Evolutionary conservation across 1,140 invertebrate species (phyloP).

Genomic region (Bombus difficillimus): DNA sequence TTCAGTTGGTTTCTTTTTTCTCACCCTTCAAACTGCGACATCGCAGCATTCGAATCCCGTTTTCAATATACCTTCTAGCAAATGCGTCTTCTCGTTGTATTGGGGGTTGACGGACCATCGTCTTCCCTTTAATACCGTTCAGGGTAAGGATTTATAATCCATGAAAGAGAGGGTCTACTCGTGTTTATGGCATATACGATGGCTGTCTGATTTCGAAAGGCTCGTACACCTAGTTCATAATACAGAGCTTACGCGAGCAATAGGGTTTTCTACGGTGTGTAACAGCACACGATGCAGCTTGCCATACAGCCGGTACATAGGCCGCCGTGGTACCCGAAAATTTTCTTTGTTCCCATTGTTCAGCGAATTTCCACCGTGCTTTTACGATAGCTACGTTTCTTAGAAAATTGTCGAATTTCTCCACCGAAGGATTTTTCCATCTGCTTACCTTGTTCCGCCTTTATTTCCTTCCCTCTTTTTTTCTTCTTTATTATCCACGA

Average conservation of each 20-base stretch:
- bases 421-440: constrained; percentile 16
- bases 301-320: constrained; percentile 53
- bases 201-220: constrained; percentile 37
- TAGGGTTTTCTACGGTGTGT: constrained; percentile 56
- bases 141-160: constrained; percentile 37
- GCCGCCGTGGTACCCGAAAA: constrained; percentile 65
- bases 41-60: constrained; percentile 42
- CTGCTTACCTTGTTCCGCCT: background rate
- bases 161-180: constrained; percentile 22
- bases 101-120: constrained; percentile 49
- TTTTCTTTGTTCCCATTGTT: constrained; percentile 79
- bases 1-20: constrained; percentile 45
- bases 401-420: constrained; percentile 66
- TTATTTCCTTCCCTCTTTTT: constrained; percentile 11
- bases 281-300: constrained; percentile 58
- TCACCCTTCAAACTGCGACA: constrained; percentile 32
- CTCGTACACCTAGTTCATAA: constrained; percentile 40
- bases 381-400: constrained; percentile 55
- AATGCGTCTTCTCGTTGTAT: constrained; percentile 33
- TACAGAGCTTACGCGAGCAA: constrained; percentile 24
- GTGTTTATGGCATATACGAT: constrained; percentile 49
- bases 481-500: background rate
- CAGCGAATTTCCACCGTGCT: constrained; percentile 70
- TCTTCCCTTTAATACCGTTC: constrained; percentile 51
- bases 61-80: constrained; percentile 42